phyloP scores from a whole-genome alignment of 2,797 vertebrate species.

The Acomys russatus region DNA sequence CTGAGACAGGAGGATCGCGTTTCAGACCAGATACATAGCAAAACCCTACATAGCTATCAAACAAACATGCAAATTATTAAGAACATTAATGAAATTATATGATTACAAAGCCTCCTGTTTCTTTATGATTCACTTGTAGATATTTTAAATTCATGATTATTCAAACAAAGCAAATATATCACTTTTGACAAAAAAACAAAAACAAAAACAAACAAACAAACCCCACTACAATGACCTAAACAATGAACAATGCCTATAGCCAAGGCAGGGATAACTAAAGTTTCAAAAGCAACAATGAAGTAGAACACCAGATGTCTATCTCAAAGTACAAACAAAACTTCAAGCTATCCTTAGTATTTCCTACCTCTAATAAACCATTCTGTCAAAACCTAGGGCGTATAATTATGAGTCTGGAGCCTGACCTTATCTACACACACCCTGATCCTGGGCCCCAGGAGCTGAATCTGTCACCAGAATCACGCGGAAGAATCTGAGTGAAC shows the following conservation, averaged over 20 bases:
- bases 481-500: background rate
- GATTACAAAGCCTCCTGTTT: slow-evolving; percentile 21
- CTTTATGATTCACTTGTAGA: slow-evolving; percentile 33
- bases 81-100: background rate
- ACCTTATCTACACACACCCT: background rate
- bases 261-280: background rate
- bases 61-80: background rate
- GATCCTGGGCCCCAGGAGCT: background rate
- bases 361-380: slow-evolving; percentile 17
- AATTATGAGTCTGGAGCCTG: background rate
- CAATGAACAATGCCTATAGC: background rate
- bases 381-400: background rate
- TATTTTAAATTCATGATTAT: slow-evolving; percentile 7
- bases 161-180: background rate
- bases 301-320: background rate
- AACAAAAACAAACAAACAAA: no score
- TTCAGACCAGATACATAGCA: background rate
- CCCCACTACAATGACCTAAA: background rate
- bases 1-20: background rate
- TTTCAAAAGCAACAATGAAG: background rate
- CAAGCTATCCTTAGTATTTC: background rate
- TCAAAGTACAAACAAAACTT: slow-evolving; percentile 35
- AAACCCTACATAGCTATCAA: background rate
- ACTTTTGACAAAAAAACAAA: slow-evolving; percentile 42
- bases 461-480: background rate